Evolutionary conservation across 2,113 vertebrate species (phyloP).

Genomic region (cattle (Bos taurus)): DNA sequence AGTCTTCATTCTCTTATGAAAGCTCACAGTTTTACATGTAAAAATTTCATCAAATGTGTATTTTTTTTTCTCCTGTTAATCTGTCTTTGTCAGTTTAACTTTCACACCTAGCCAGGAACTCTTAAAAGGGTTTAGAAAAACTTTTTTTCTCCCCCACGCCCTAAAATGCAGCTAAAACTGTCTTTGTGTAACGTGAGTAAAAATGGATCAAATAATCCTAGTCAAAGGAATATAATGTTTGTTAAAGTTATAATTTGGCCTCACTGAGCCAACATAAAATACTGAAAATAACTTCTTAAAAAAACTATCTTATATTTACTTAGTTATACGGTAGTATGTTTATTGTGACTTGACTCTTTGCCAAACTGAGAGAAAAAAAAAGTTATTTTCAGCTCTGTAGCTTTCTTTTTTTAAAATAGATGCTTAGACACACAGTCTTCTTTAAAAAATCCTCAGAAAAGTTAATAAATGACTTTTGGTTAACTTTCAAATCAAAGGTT

Average conservation of each 20-base stretch:
- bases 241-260: not conserved
- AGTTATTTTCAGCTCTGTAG: not conserved
- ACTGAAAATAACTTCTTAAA: slow-evolving; percentile 29
- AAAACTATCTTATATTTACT: slow-evolving; percentile 9
- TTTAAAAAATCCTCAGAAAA: not conserved
- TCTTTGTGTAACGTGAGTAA: not conserved
- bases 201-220: not conserved
- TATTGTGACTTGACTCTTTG: not conserved
- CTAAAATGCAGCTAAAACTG: not conserved
- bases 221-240: not conserved
- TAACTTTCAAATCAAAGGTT: slow-evolving; percentile 46
- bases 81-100: not conserved
- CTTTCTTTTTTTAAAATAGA: not conserved
- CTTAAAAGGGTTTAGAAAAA: not conserved
- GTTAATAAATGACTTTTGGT: not conserved
- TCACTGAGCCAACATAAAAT: slow-evolving; percentile 23
- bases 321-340: not conserved
- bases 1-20: not conserved
- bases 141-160: not conserved
- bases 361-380: not conserved
- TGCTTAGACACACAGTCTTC: not conserved
- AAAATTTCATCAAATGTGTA: not conserved
- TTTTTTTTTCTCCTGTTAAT: not conserved
- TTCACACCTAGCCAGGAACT: not conserved
- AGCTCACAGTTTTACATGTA: not conserved